Evolutionary conservation across 1,140 invertebrate genomes (phyloP).

Genomic region (Sarcophaga bullata): DNA sequence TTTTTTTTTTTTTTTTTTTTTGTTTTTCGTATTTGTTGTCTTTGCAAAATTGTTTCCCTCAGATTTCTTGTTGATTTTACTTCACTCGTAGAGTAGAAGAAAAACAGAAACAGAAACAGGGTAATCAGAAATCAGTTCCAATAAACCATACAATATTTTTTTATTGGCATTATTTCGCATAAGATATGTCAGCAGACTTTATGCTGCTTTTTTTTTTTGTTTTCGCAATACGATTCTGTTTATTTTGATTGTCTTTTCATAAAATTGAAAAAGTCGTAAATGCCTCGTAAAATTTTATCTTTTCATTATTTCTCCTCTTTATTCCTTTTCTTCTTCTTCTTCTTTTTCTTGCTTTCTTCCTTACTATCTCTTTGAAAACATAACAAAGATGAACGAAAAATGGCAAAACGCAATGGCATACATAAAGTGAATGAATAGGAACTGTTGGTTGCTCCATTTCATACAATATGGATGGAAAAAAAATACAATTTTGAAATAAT

Average conservation of each 20-base stretch:
- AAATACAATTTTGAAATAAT: too few relatives aligned
- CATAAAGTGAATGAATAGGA: too few relatives aligned
- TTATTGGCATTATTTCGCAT: background rate
- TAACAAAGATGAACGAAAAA: background rate
- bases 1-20: too few relatives aligned
- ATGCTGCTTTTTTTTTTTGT: background rate
- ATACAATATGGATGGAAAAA: too few relatives aligned
- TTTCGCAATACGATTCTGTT: slow-evolving; percentile 15
- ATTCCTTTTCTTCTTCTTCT: too few relatives aligned
- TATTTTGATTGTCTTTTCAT: slow-evolving; percentile 16
- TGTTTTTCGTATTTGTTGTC: too few relatives aligned
- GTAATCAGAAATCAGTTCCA: slow-evolving; percentile 28
- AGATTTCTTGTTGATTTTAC: background rate
- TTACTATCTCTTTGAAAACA: too few relatives aligned
- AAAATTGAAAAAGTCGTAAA: slow-evolving; percentile 32
- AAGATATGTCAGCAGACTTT: background rate
- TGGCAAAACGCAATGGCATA: background rate
- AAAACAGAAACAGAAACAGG: background rate
- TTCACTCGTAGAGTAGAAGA: background rate
- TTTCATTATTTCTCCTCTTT: slow-evolving; percentile 22
- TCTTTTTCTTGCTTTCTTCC: too few relatives aligned
- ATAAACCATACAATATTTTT: slow-evolving; percentile 36
- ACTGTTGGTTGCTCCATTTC: too few relatives aligned
- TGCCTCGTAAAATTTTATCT: slow-evolving; percentile 37
- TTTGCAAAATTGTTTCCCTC: background rate